Evolutionary conservation across 2,113 vertebrate genomes (phyloP), one percentile per base, ranked within the genome.

Genomic region (Camelus dromedarius): DNA sequence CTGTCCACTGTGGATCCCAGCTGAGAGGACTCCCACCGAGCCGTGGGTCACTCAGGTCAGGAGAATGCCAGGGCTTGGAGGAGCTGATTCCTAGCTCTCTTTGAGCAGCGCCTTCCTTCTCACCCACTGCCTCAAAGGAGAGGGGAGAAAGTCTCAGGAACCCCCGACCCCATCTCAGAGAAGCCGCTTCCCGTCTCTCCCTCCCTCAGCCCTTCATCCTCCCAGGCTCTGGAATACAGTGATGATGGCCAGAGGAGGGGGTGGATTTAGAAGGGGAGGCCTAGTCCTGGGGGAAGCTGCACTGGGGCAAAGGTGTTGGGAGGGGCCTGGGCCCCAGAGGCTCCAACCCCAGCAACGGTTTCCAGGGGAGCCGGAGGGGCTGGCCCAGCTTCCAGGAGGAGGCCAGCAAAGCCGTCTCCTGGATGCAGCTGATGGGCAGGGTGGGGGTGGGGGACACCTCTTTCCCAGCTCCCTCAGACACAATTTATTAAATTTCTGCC

Each of bases 261-360:
- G 64, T 6, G 42, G 50, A 28, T 67, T 76, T 72, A 13, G 26
- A 60, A 32, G 48, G 50, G 26, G 20, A 10, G 46, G 10, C 10
- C 46, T 20, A 3, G 76, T 32, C 62, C 64, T 69, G 6, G 56
- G 30, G 82, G 22, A 73, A 93, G 58, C 62, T 16, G 86, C 42
- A 0, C 83, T 38, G 79, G 80, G 92, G 26, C n/a, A 83, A 95
- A 96, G 82, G 95, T 92, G 62, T 66, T 46, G 73, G 96, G 95
- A 95, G 83, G 93, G 96, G 91, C 50, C 88, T 46, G 48, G 64
- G 70, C 80, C 52, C 28, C 10, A 35, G 60, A 95, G 79, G 91
- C 94, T 96, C 48, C 75, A 92, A 89, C 42, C 95, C 88, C 92
- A 91, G 98, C 96, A 97, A 97, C 97, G 12, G 98, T 98, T 97